Percentiles rank a stretch among this genome's conserved stretches.
Evolutionary conservation across 2,888 invertebrate species (phyloP).

Genomic region (Suillia variegata): DNA sequence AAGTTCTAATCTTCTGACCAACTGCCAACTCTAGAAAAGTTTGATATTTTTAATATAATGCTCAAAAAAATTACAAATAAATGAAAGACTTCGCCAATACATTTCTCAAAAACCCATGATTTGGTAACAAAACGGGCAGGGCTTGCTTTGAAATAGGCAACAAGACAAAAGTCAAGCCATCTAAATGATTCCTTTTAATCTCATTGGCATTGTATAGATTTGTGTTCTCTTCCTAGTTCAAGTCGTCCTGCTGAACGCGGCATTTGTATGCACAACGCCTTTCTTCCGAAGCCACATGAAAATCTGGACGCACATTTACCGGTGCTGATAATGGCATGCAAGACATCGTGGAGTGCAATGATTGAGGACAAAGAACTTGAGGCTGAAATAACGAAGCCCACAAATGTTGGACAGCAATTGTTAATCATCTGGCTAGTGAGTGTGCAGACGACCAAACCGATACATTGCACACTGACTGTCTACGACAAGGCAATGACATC

Average conservation of each 20-base stretch:
- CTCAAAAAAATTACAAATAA: no score
- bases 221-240: no score
- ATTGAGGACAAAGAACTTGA: constrained; percentile 31
- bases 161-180: no score
- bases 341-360: constrained; percentile 37
- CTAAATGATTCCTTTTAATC: no score
- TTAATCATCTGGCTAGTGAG: constrained; percentile 43
- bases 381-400: constrained; percentile 23
- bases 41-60: no score
- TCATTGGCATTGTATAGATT: no score
- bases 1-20: no score
- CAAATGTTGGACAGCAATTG: constrained; percentile 33
- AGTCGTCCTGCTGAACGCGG: constrained; percentile 40
- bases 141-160: no score
- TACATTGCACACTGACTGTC: constrained; percentile 42
- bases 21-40: no score
- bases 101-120: no score
- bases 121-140: neutral
- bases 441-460: constrained; percentile 43
- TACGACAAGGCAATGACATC: constrained; percentile 42
- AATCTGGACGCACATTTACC: constrained; percentile 43
- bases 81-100: no score
- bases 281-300: constrained; percentile 40
- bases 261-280: constrained; percentile 43
- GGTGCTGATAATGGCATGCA: constrained; percentile 45